Percentiles rank a stretch among this genome's conserved stretches.
phyloP scores from a whole-genome alignment of 1,140 invertebrate species.

The Lasioglossum albipes region DNA sequence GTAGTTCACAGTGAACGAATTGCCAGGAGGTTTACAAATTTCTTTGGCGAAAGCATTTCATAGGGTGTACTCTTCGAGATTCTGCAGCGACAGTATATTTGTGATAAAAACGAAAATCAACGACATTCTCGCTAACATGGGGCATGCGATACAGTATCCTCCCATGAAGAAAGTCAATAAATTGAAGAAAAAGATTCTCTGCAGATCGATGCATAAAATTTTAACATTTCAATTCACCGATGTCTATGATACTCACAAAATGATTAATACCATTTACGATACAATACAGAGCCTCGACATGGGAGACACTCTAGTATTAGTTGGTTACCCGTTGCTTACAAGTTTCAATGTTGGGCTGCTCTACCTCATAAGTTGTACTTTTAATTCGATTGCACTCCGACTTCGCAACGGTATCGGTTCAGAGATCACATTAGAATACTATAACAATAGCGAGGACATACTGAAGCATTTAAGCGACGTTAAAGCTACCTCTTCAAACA shows the following conservation, averaged over 20 bases:
- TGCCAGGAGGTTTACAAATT: slow-evolving; percentile 58
- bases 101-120: slow-evolving; percentile 56
- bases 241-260: slow-evolving; percentile 52
- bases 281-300: slow-evolving; percentile 51
- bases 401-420: slow-evolving; percentile 65
- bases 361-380: slow-evolving; percentile 70
- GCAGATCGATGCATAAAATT: slow-evolving; percentile 43
- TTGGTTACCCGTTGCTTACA: slow-evolving; percentile 75
- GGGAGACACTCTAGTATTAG: slow-evolving; percentile 68
- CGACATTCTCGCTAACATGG: slow-evolving; percentile 47
- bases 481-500: slow-evolving; percentile 39
- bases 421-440: slow-evolving; percentile 65
- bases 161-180: slow-evolving; percentile 41
- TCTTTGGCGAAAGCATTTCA: slow-evolving; percentile 67
- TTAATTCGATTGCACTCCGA: slow-evolving; percentile 68
- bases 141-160: slow-evolving; percentile 58
- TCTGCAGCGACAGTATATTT: slow-evolving; percentile 67
- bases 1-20: slow-evolving; percentile 31
- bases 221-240: slow-evolving; percentile 68
- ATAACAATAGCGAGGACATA: slow-evolving; percentile 48
- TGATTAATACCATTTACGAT: slow-evolving; percentile 61
- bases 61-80: slow-evolving; percentile 74
- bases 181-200: slow-evolving; percentile 35
- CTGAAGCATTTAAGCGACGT: slow-evolving; percentile 63
- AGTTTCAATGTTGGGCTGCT: slow-evolving; percentile 76